These are phyloP conservation scores for Apodemus agrarius DNA, from an alignment of 2,797 vertebrate genomes.

Conservation along the genomic window DNA sequence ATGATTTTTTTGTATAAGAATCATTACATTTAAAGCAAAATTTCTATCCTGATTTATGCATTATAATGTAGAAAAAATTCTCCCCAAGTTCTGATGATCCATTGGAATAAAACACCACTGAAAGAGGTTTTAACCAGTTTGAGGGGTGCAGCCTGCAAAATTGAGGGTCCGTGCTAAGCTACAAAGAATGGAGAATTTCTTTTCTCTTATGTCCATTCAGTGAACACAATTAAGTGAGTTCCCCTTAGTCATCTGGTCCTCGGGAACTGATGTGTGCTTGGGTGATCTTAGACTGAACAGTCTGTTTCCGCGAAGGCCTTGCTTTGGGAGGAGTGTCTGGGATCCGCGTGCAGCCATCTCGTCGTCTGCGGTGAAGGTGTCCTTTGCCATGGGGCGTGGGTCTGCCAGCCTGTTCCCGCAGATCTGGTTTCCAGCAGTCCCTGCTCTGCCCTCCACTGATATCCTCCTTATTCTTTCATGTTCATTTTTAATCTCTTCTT, in stretches of 20 bases:
- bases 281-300: neutral
- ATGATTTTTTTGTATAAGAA: neutral
- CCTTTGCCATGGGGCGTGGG: fast-evolving
- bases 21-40: neutral
- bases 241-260: neutral
- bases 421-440: neutral
- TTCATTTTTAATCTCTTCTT: neutral
- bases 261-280: neutral
- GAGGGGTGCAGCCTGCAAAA: neutral
- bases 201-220: neutral
- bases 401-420: neutral
- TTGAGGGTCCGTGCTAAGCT: neutral
- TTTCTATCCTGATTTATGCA: neutral
- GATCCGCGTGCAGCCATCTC: neutral
- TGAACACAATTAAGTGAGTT: neutral
- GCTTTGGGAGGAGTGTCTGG: neutral
- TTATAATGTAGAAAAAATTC: neutral
- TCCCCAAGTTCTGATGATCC: neutral
- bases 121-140: neutral
- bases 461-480: neutral
- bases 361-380: neutral
- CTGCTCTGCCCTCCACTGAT: neutral
- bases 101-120: neutral
- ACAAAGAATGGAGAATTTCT: constrained; percentile 7
- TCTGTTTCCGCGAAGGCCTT: neutral